Evolutionary conservation across 2,113 vertebrate species (phyloP).

Genomic region (Ciconia maguari): DNA sequence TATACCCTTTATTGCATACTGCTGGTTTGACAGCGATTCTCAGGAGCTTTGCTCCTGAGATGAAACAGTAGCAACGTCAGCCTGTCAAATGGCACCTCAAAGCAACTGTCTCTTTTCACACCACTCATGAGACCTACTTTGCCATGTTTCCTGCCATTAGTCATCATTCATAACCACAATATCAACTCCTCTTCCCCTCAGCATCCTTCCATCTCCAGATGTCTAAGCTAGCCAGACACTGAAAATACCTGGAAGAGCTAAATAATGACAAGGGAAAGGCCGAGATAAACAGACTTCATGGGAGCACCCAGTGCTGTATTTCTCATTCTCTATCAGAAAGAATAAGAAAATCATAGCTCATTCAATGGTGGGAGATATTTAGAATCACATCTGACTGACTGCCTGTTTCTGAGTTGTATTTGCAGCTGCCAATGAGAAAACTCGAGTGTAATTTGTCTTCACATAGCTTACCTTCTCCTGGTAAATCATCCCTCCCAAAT

Average conservation of each 20-base stretch:
- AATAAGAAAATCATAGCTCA: neutral
- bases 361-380: neutral
- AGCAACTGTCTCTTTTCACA: neutral
- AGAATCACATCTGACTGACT: neutral
- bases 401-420: neutral
- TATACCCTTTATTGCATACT: neutral
- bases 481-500: conserved; percentile 82
- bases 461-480: conserved; percentile 81
- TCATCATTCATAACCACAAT: neutral
- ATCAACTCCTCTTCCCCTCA: neutral
- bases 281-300: neutral
- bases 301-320: neutral
- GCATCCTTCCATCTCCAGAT: neutral
- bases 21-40: neutral
- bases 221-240: neutral
- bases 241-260: neutral
- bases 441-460: neutral
- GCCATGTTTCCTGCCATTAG: neutral
- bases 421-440: neutral
- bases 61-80: neutral
- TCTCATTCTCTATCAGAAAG: neutral
- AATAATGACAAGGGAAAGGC: neutral
- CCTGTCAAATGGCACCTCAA: neutral
- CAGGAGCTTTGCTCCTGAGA: no score
- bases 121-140: neutral